Evolutionary conservation across 2,113 vertebrate species (phyloP), one percentile per base, ranked within the genome.

Genomic region (Neoarius graeffei): DNA sequence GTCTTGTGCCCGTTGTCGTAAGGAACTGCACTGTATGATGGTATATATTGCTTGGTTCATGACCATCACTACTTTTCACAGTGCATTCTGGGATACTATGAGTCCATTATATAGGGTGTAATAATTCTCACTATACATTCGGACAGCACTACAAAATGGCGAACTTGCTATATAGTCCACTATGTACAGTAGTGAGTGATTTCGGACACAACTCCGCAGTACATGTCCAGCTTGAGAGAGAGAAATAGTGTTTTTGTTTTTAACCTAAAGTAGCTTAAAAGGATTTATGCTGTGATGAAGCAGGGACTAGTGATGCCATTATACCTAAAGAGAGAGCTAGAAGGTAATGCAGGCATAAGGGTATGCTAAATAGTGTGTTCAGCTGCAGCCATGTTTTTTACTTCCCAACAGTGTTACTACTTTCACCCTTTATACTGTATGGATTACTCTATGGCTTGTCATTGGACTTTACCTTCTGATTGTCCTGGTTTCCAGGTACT

Each of bases 401-500:
- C 50, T 27, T 79, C 2, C 25, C 11, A 57, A 13, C 14, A 27
- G 11, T 77, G 20, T n/a, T 13, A 6, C 23, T 25, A 52, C 13
- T 6, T 77, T 2, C 2, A 77, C n/a, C 14, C 1, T 56, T 80
- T 56, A 19, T 30, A 27, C 77, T 80, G 13, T 57, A 80, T 80
- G 6, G 6, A 79, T 27, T 27, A 56, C 4, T 52, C 4, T 13
- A 30, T 56, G 14, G 7, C n/a, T 27, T 79, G 14, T 56, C 25
- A 30, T 20, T 57, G 7, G 15, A 19, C 13, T 67, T 67, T 10
- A 52, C 19, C n/a, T 84, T 54, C 48, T 84, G 48, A 73, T 20
- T 85, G 30, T 60, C 19, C 64, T 27, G 91, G 57, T 59, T 83
- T 86, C 64, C 93, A 98, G 97, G 96, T 98, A 57, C 92, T 98